Evolutionary conservation across 2,888 invertebrate genomes (phyloP).

Genomic region (Azorinus chamasolen): DNA sequence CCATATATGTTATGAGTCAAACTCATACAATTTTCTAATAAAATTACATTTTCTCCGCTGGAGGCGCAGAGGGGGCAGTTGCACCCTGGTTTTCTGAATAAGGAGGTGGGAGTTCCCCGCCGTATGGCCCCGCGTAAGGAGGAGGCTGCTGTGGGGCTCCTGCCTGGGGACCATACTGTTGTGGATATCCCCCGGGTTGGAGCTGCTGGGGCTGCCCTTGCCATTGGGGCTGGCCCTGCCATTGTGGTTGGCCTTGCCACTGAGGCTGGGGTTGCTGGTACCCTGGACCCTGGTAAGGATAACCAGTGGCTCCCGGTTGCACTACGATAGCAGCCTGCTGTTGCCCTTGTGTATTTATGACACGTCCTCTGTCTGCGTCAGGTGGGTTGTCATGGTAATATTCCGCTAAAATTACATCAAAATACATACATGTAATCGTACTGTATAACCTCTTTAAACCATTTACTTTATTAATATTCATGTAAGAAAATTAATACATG

Average conservation of each 20-base stretch:
- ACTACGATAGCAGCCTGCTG: conserved; percentile 44
- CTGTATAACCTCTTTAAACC: too few relatives aligned
- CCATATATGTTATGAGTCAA: too few relatives aligned
- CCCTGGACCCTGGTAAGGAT: conserved; percentile 10
- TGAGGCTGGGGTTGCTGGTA: conserved; percentile 10
- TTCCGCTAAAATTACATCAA: conserved; percentile 63
- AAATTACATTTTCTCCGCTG: conserved; percentile 42
- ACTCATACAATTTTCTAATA: too few relatives aligned
- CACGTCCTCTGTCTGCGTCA: conserved; percentile 43
- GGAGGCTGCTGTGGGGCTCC: neutral
- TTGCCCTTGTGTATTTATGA: conserved; percentile 26
- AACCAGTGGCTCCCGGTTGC: conserved; percentile 36
- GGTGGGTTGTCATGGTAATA: conserved; percentile 73
- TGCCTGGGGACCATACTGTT: neutral
- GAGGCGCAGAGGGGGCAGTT: conserved; percentile 47
- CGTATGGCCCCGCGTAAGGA: conserved; percentile 1
- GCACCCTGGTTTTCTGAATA: conserved; percentile 42
- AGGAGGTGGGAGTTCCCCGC: conserved; percentile 44
- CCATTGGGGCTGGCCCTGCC: neutral
- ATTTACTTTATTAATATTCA: too few relatives aligned
- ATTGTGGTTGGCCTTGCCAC: neutral
- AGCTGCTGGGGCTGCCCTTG: neutral
- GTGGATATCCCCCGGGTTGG: neutral
- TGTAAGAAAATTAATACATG: too few relatives aligned
- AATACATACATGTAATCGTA: too few relatives aligned